These are phyloP conservation scores for Eunapius fragilis DNA, from an alignment of 37 sponge, comb jelly and placozoan species.

Conservation along the genomic window DNA sequence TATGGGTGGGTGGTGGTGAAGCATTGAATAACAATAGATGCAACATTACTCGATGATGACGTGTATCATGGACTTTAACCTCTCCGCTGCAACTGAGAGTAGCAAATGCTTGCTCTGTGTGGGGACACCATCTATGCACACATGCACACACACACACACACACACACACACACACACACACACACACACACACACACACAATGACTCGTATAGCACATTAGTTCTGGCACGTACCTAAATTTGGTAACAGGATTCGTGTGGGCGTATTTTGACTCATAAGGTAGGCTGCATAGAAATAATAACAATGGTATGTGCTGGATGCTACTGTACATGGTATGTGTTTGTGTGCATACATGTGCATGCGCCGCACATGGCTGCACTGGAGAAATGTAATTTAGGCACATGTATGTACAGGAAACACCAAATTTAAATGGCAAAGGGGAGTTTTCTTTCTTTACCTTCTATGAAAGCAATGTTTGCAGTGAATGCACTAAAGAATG, in stretches of 20 bases:
- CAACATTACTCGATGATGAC: conserved; percentile 44
- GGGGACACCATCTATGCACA: conserved; percentile 43
- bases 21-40: no score
- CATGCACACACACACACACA: no score
- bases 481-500: not conserved
- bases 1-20: no score
- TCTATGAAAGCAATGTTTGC: not conserved
- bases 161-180: no score
- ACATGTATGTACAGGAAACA: no score
- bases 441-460: not conserved
- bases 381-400: not conserved
- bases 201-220: not conserved
- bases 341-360: not conserved
- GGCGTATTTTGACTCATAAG: conserved; percentile 23
- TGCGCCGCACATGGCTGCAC: not conserved
- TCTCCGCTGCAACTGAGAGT: conserved; percentile 39
- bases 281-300: conserved; percentile 32
- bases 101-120: conserved; percentile 46
- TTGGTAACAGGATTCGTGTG: conserved; percentile 8
- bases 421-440: not conserved
- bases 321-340: no score
- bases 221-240: conserved; percentile 30
- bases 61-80: conserved; percentile 51
- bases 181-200: not conserved
- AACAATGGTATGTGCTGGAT: not conserved